Base-by-base conservation (phyloP, 2,113 vertebrate genomes). In the Cinclus cinclus region DNA sequence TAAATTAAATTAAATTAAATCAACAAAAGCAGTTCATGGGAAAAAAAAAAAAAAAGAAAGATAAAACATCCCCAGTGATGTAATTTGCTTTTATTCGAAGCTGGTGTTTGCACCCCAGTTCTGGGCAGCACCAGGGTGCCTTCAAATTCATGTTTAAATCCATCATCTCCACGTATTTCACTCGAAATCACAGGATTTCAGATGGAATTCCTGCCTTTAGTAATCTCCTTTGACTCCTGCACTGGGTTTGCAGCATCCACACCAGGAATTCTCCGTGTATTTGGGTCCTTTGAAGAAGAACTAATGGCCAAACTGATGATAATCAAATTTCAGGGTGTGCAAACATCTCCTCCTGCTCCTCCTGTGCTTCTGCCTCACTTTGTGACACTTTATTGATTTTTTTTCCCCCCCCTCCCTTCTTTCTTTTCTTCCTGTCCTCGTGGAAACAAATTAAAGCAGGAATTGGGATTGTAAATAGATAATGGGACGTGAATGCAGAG, bases 401-500 rank as follows among this genome's bases (percentile, higher is more conserved):
- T 30, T 17, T 15, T 12, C 3, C 0, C 5, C 9, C 14, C 12
- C 2, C n/a, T 25, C 13, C 35, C 35, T 37, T 8, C 35, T 37
- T 37, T 37, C 12, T 16, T 44, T 62, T 33, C 41, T 64, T 56
- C 60, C 59, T 77, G 59, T 80, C 68, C 1, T 1, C 5, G 39
- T 85, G 67, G 74, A 95, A 77, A 77, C 71, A 82, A 95, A 95
- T 85, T 55, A 74, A 86, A 83, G 85, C 37, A 83, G 87, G 89
- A 94, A 91, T 91, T 80, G 65, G 94, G 95, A 67, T 88, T 94
- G 95, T 95, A 95, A 95, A 96, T 80, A 95, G 94, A 95, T 95
- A 92, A 95, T 93, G 85, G 75, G 42, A 84, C 3, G 13, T 97
- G 93, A 95, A 89, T 88, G 82, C 84, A 87, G 93, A 96, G 92